Conservation (phyloP, 2,888 invertebrate genomes). For the Amiota mariae region DNA sequence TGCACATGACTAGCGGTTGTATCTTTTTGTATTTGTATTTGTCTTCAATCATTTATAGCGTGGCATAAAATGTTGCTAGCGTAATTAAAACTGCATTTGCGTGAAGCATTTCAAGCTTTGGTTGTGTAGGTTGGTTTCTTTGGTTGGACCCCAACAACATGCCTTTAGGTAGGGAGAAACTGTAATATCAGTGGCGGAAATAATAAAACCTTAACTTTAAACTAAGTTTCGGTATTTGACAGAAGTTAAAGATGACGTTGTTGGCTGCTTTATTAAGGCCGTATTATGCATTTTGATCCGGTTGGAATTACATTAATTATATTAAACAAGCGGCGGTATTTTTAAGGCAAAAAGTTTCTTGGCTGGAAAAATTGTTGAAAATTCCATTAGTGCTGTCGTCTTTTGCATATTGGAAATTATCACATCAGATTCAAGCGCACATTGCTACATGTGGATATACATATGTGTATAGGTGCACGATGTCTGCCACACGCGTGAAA, state of each 20-base stretch:
- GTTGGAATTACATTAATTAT: conserved; percentile 9
- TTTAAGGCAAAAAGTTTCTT: neutral
- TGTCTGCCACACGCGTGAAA: conserved; percentile 60
- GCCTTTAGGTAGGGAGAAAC: neutral
- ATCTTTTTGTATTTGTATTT: conserved; percentile 29
- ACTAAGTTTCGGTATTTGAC: no score
- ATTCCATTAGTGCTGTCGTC: conserved; percentile 18
- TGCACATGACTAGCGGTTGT: neutral
- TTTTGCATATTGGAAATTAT: conserved; percentile 53
- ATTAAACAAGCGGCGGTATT: neutral
- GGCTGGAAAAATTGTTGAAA: neutral
- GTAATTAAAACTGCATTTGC: conserved; percentile 65
- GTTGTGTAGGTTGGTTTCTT: conserved; percentile 47
- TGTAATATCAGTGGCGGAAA: neutral
- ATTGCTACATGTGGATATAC: conserved; percentile 57
- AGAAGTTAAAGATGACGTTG: conserved; percentile 2
- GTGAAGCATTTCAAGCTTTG: conserved; percentile 44
- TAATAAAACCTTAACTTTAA: no score
- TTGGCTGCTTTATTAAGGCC: no score
- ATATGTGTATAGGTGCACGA: conserved; percentile 50
- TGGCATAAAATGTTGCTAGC: conserved; percentile 58
- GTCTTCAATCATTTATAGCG: conserved; percentile 9
- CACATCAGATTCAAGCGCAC: conserved; percentile 49
- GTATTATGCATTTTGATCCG: neutral
- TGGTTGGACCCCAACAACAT: neutral